Base-by-base conservation (phyloP, 2,888 invertebrate species). In the Troides aeacus region DNA sequence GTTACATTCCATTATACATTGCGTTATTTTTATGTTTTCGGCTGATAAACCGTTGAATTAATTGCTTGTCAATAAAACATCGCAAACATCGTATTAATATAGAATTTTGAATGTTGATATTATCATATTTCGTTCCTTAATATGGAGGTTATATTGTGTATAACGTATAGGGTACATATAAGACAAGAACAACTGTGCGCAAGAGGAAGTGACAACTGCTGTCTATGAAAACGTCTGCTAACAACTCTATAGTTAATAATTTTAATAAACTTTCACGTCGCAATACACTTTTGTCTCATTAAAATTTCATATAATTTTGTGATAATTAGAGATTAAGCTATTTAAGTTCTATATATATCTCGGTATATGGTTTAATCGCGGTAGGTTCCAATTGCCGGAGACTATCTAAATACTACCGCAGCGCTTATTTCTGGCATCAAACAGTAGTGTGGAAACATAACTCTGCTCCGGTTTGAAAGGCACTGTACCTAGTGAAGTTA, bases 81-180 rank as follows among this genome's bases (percentile, higher is more conserved):
- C 42, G 56, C 56, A 50, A 56, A 67, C 63, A 69, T 62, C 58
- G 23, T 67, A 67, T 64, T 72, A 64, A 68, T 68, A 56, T 64
- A 46, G 36, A 62, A 69, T 56, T 50, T 65, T 62, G 56, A 69
- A 65, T 65, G 69, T 62, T 69, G 58, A 61, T 64, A 69, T 69
- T 69, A 69, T 57, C 65, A 64, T 65, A 69, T 65, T 62, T 69
- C 57, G 65, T 61, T 61, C 69, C 61, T 62, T 61, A 69, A 46
- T 61, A 65, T 64, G 24, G 69, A 69, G 69, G 69, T 65, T 69
- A 65, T 17, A 65, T 53, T 61, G 24, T 46, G 30, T 61, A 46
- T n/a, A 10, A 53, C 53, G 53, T 53, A 53, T 18, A n/a, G 18
- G 53, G 15, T 53, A 53, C n/a, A n/a, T 53, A n/a, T n/a, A n/a